Conservation (phyloP, 2,797 vertebrate species). For the Melanotaenia trifasciata region DNA sequence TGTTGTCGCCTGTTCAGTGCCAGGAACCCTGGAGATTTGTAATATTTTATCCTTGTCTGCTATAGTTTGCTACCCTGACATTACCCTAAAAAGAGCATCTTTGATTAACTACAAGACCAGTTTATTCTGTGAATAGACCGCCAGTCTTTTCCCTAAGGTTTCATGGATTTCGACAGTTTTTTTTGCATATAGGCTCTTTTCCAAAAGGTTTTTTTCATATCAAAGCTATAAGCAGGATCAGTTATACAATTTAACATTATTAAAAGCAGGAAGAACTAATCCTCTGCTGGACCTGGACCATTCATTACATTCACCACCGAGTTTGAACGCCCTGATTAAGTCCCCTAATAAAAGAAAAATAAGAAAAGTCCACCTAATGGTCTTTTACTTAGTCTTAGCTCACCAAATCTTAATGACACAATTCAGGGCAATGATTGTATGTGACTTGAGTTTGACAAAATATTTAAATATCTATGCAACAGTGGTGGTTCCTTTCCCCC, state of each 20-base stretch:
- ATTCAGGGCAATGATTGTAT: slow-evolving; percentile 21
- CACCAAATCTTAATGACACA: slow-evolving; percentile 21
- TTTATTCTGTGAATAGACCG: slow-evolving; percentile 25
- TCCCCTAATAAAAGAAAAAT: slow-evolving; percentile 18
- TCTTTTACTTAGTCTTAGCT: slow-evolving; percentile 7
- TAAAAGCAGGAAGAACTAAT: slow-evolving; percentile 17
- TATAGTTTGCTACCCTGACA: slow-evolving; percentile 29
- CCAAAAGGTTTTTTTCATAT: slow-evolving; percentile 40
- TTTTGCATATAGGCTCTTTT: slow-evolving; percentile 34
- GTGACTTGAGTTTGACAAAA: slow-evolving; percentile 1
- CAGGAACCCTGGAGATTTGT: slow-evolving; percentile 38
- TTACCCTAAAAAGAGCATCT: slow-evolving; percentile 27
- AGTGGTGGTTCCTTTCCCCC: background rate
- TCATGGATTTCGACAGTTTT: slow-evolving; percentile 35
- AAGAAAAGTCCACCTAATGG: background rate
- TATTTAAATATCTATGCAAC: background rate
- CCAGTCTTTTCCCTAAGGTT: slow-evolving; percentile 28
- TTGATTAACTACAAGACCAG: slow-evolving; percentile 14
- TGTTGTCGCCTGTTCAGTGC: slow-evolving; percentile 62
- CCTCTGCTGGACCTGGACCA: slow-evolving; percentile 9
- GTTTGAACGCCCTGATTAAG: slow-evolving; percentile 41
- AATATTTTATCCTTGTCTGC: slow-evolving; percentile 42
- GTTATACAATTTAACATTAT: slow-evolving; percentile 46
- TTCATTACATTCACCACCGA: slow-evolving; percentile 32
- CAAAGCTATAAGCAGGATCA: slow-evolving; percentile 25